phyloP scores from a whole-genome alignment of 2,888 invertebrate species.

The Tachystola acroxantha region DNA sequence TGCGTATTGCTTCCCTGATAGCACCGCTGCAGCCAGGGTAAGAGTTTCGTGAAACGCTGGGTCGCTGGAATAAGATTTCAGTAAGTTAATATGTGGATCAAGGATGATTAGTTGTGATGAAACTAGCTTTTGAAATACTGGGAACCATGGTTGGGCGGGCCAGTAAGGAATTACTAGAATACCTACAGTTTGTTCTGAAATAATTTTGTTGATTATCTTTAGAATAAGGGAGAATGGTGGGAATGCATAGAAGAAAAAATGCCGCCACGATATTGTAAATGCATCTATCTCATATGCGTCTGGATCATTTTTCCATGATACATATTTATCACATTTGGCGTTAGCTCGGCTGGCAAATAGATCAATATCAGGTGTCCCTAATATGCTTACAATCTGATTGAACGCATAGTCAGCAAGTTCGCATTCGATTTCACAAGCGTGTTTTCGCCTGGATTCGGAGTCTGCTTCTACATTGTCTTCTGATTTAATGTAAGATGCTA shows the following conservation, averaged over 20 bases:
- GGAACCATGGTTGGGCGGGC: conserved; percentile 12
- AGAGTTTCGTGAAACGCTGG: conserved; percentile 7
- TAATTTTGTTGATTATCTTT: conserved; percentile 12
- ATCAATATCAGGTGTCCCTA: conserved; percentile 8
- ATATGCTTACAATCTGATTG: background rate
- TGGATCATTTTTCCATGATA: conserved; percentile 10
- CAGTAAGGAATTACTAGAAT: conserved; percentile 12
- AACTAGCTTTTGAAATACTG: conserved; percentile 3
- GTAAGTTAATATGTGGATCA: conserved; percentile 1
- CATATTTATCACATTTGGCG: conserved; percentile 8
- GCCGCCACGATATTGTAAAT: conserved; percentile 11
- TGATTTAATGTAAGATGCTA: conserved; percentile 14
- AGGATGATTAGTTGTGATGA: background rate
- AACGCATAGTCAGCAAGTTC: conserved; percentile 4
- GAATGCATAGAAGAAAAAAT: conserved; percentile 13
- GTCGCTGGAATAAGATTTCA: conserved; percentile 10
- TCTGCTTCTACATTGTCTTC: conserved; percentile 13
- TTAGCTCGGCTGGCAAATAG: conserved; percentile 11
- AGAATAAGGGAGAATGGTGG: conserved; percentile 11
- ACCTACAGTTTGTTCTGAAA: conserved; percentile 10
- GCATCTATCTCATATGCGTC: conserved; percentile 9
- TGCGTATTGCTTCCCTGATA: background rate
- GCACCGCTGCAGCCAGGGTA: conserved; percentile 16
- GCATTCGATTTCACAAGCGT: conserved; percentile 13
- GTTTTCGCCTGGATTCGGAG: conserved; percentile 4